Evolutionary conservation across 2,888 invertebrate species (phyloP).

Genomic region (Drepanosiphum platanoidis): DNA sequence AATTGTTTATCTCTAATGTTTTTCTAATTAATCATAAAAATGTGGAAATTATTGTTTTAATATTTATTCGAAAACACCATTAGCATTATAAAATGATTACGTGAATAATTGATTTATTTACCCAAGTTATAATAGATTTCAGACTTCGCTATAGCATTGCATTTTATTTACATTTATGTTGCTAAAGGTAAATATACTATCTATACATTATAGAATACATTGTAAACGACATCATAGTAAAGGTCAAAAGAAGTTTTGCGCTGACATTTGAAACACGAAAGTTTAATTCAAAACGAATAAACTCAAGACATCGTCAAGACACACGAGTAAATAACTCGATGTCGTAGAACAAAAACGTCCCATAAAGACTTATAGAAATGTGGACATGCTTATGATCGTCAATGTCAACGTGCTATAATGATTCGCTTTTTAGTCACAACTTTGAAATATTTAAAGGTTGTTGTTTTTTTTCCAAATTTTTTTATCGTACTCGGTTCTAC

Average conservation of each 20-base stretch:
- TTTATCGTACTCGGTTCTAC: neutral
- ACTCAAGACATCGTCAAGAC: neutral
- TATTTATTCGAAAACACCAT: neutral
- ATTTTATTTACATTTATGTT: too few species aligned
- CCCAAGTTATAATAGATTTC: neutral
- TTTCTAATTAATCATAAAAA: slow-evolving; percentile 28
- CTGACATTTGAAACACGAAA: neutral
- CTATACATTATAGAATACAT: neutral
- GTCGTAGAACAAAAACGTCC: neutral
- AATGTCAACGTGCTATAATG: neutral
- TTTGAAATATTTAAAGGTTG: neutral
- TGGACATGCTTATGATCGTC: too few species aligned
- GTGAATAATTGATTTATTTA: neutral
- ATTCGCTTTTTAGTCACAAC: neutral
- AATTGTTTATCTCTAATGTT: slow-evolving; percentile 27
- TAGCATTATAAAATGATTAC: neutral
- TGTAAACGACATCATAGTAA: neutral
- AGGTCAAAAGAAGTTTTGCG: neutral
- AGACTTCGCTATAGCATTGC: neutral
- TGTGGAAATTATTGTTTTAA: neutral
- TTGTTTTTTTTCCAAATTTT: neutral
- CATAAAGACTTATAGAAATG: neutral
- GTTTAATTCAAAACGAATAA: too few species aligned
- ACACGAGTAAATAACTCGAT: too few species aligned
- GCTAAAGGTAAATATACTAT: too few species aligned